A percentile compares a stretch with the other conserved stretches of the same genome.
Conservation (phyloP, 2,888 invertebrate genomes). For the Tipula vernalis region DNA sequence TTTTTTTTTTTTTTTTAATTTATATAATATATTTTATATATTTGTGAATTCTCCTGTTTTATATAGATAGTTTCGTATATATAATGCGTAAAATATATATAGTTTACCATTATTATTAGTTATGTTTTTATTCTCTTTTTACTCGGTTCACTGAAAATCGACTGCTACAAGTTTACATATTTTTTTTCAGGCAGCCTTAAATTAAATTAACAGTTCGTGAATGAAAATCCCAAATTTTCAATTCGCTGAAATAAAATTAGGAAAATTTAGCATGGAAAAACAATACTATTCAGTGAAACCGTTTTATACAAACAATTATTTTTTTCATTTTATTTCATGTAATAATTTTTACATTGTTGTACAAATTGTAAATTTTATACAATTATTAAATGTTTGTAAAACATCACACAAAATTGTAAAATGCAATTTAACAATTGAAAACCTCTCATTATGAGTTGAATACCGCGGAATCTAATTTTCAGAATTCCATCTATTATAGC, state of each 20-base stretch:
- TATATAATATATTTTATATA: not conserved
- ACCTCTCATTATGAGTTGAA: not conserved
- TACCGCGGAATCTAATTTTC: not conserved
- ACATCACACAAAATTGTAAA: not conserved
- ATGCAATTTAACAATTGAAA: not conserved
- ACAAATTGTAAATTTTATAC: not conserved
- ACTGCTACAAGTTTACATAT: not conserved
- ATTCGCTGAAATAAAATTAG: not conserved
- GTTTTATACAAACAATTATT: not conserved
- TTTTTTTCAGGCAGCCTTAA: not conserved
- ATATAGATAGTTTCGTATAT: not conserved
- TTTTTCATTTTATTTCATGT: not conserved
- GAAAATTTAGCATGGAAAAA: not conserved
- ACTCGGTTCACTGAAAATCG: not conserved
- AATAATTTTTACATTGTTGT: not conserved
- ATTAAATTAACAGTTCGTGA: not conserved
- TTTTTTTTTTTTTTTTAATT: not conserved
- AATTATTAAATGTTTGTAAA: not conserved
- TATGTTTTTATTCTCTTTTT: not conserved
- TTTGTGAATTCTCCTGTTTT: not conserved
- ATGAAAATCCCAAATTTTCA: not conserved
- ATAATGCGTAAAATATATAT: not conserved
- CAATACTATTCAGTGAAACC: not conserved
- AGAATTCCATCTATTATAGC: not conserved
- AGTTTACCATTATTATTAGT: not conserved